Conservation (phyloP, 2,113 vertebrate genomes). For the Speoplatyrhinus poulsoni region DNA sequence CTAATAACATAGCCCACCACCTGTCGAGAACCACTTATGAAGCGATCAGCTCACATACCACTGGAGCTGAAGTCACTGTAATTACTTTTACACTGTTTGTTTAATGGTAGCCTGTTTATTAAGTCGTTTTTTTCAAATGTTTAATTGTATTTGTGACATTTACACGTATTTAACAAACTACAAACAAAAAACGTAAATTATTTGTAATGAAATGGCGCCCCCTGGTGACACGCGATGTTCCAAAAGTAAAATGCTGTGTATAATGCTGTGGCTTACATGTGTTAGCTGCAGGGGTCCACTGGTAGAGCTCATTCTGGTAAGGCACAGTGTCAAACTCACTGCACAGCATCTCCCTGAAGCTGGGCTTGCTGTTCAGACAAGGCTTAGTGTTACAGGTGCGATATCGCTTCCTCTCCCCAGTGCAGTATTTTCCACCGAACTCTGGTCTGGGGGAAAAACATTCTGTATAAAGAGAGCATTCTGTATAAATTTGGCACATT, state of each 20-base stretch:
- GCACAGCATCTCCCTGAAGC: constrained; percentile 97
- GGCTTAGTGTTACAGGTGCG: constrained; percentile 86
- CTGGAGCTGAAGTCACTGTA: neutral
- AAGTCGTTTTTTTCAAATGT: too few relatives aligned
- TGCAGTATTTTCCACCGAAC: constrained; percentile 95
- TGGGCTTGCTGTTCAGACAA: constrained; percentile 77
- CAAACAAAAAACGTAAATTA: too few relatives aligned
- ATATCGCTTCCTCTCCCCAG: constrained; percentile 92
- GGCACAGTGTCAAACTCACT: constrained; percentile 95
- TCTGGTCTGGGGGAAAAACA: constrained; percentile 80
- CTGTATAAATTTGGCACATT: neutral
- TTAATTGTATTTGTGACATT: too few relatives aligned
- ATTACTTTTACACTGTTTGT: neutral
- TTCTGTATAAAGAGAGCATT: neutral
- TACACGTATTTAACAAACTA: too few relatives aligned
- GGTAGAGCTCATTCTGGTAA: constrained; percentile 90
- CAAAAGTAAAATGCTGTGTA: too few relatives aligned
- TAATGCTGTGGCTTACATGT: constrained; percentile 67
- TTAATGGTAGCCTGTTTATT: neutral
- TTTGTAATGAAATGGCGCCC: constrained; percentile 45
- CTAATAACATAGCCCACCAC: neutral
- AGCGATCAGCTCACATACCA: neutral
- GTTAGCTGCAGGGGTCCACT: constrained; percentile 88
- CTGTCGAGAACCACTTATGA: neutral
- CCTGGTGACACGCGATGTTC: constrained; percentile 32